phyloP scores from a whole-genome alignment of 2,797 vertebrate genomes.

The Falco peregrinus region DNA sequence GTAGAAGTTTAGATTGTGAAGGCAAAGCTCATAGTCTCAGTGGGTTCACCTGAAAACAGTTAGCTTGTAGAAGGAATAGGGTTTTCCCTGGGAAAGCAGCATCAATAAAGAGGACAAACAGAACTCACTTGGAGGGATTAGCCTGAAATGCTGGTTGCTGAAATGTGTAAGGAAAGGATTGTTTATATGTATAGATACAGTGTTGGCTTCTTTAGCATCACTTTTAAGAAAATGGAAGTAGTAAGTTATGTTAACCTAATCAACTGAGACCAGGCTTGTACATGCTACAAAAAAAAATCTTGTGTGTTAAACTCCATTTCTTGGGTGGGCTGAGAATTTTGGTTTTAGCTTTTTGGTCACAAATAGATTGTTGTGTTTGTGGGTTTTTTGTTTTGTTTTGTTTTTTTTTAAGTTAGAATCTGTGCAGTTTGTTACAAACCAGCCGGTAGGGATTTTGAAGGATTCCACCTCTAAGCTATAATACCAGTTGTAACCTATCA shows the following conservation, averaged over 20 bases:
- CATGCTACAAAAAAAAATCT: neutral
- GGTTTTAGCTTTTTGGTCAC: neutral
- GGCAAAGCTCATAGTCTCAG: neutral
- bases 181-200: neutral
- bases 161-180: neutral
- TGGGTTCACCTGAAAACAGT: neutral
- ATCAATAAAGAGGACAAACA: neutral
- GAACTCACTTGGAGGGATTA: neutral
- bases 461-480: neutral
- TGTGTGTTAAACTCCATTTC: neutral
- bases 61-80: neutral
- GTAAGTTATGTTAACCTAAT: neutral
- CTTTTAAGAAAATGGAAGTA: neutral
- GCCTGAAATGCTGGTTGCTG: neutral
- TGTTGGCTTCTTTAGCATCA: neutral
- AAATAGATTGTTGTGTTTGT: neutral
- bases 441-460: neutral
- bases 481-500: neutral
- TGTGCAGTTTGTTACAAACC: neutral
- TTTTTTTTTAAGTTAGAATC: neutral
- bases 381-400: no score
- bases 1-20: neutral
- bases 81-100: neutral
- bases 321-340: neutral
- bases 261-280: neutral